Conservation (phyloP, 2,113 vertebrate genomes). For the Tonatia bakeri region DNA sequence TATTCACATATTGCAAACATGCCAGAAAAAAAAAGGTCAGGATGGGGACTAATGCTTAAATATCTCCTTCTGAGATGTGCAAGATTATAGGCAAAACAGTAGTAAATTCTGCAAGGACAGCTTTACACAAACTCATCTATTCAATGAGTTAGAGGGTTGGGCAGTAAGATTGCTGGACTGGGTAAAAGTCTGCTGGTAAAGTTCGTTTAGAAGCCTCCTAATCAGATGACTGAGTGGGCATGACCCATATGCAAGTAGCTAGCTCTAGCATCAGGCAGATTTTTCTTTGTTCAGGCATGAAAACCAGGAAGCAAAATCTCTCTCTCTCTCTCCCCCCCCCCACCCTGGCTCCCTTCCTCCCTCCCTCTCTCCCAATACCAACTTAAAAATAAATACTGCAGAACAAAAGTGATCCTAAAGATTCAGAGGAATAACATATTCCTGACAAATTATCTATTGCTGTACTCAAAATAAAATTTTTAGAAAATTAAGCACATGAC, state of each 20-base stretch:
- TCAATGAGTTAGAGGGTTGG: background rate
- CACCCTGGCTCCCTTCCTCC: rapidly evolving
- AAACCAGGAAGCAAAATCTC: background rate
- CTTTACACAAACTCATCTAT: background rate
- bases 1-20: background rate
- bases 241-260: background rate
- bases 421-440: background rate
- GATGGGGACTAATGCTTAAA: background rate
- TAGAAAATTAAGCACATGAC: background rate
- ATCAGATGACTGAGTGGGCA: background rate
- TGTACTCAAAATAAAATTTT: background rate
- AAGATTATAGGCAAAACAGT: background rate
- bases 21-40: background rate
- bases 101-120: background rate
- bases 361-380: background rate
- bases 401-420: background rate
- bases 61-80: background rate
- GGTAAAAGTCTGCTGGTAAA: background rate
- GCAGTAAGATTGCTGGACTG: background rate
- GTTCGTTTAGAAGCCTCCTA: background rate
- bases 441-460: background rate
- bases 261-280: background rate
- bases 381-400: background rate
- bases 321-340: background rate
- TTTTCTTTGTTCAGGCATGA: background rate